Conservation (phyloP, 2,888 invertebrate species). For the Leptinotarsa juncta region DNA sequence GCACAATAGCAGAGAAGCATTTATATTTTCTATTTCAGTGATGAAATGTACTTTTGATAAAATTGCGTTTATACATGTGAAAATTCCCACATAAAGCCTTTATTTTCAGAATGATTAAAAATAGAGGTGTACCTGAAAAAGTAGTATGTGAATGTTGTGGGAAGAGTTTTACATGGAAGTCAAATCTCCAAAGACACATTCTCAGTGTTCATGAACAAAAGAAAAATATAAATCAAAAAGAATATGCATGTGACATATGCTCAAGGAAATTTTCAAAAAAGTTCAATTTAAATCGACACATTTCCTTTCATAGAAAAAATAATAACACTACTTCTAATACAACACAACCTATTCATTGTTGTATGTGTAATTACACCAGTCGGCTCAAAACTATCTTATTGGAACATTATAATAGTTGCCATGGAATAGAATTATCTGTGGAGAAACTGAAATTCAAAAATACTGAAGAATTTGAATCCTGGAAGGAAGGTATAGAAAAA, state of each 20-base stretch:
- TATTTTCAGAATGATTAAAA: not conserved
- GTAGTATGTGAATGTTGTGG: not conserved
- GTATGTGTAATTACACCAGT: slow-evolving; percentile 10
- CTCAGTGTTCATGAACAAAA: not conserved
- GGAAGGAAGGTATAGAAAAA: slow-evolving; percentile 30
- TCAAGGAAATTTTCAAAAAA: slow-evolving; percentile 2
- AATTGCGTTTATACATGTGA: no score
- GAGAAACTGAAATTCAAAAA: slow-evolving; percentile 17
- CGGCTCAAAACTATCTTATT: slow-evolving; percentile 1
- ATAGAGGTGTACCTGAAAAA: not conserved
- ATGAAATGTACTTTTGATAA: no score
- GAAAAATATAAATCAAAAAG: not conserved
- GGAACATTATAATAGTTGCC: slow-evolving; percentile 19
- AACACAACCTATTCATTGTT: not conserved
- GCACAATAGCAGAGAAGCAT: no score
- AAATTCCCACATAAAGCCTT: no score
- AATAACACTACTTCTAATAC: not conserved
- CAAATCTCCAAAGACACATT: slow-evolving; percentile 6
- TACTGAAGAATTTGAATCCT: slow-evolving; percentile 22
- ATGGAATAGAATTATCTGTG: slow-evolving; percentile 11
- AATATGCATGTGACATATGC: not conserved
- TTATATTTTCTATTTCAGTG: no score
- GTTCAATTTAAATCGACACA: slow-evolving; percentile 1
- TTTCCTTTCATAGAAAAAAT: not conserved
- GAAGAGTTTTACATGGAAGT: slow-evolving; percentile 3